phyloP scores from a whole-genome alignment of 2,113 vertebrate genomes.

The Hepsetus odoe region DNA sequence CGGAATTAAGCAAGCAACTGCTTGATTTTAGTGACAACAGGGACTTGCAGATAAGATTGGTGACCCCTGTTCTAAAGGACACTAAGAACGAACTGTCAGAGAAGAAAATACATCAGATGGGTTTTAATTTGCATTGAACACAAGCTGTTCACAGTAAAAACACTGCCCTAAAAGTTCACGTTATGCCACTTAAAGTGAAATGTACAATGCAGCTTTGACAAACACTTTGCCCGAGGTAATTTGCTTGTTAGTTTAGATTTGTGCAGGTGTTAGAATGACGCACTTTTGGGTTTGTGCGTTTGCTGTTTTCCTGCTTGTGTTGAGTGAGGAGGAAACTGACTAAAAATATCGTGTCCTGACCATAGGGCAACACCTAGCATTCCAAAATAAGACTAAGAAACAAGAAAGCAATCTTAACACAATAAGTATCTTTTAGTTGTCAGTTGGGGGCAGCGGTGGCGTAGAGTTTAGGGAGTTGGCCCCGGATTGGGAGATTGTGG shows the following conservation, averaged over 20 bases:
- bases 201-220: background rate
- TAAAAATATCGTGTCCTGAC: constrained; percentile 5
- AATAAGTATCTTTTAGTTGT: too few species aligned
- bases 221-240: background rate
- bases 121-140: background rate
- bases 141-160: background rate
- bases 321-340: background rate
- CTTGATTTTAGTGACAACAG: too few species aligned
- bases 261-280: background rate
- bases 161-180: background rate
- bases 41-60: background rate
- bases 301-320: constrained; percentile 10
- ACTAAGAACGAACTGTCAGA: background rate
- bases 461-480: too few species aligned
- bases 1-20: too few species aligned
- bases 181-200: background rate
- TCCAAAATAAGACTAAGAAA: background rate
- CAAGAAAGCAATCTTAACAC: too few species aligned
- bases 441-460: too few species aligned
- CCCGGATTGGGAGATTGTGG: too few species aligned
- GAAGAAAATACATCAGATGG: background rate
- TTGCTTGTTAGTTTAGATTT: background rate
- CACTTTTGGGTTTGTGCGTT: background rate
- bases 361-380: background rate
- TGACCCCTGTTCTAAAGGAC: background rate